A percentile compares a stretch with the other conserved stretches of the same genome.
Conservation (phyloP, 2,797 vertebrate genomes). For the Furcifer pardalis region DNA sequence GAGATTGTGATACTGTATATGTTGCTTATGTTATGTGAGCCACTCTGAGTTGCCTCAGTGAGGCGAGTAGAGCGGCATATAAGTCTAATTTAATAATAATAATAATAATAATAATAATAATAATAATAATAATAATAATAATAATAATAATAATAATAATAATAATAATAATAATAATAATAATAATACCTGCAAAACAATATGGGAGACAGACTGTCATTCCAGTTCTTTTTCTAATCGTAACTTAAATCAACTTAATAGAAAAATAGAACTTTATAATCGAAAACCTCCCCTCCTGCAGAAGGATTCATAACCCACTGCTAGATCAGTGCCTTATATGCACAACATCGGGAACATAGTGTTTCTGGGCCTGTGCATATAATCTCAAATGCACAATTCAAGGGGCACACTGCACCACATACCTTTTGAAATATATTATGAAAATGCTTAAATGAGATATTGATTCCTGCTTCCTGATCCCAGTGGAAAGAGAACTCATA, state of each 20-base stretch:
- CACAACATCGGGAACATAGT: not conserved
- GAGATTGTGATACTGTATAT: too few relatives aligned
- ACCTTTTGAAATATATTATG: not conserved
- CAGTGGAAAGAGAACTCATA: not conserved
- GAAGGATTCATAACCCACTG: not conserved
- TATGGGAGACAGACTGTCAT: not conserved
- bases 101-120: too few relatives aligned
- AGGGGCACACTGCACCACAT: not conserved
- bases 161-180: too few relatives aligned
- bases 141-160: too few relatives aligned
- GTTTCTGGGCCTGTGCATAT: not conserved
- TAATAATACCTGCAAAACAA: not conserved
- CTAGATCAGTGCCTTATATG: not conserved
- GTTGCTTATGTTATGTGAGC: too few relatives aligned
- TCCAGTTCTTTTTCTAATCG: not conserved
- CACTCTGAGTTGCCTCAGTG: too few relatives aligned
- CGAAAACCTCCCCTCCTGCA: too few relatives aligned
- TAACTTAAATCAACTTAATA: too few relatives aligned
- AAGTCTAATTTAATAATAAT: too few relatives aligned
- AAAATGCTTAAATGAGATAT: too few relatives aligned
- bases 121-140: too few relatives aligned
- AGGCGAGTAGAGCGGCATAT: too few relatives aligned
- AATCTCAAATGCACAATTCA: not conserved
- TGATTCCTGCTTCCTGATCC: not conserved
- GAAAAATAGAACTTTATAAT: not conserved